These are phyloP conservation scores for Cheilosia soror DNA, from an alignment of 2,888 invertebrate species.

Conservation along the genomic window DNA sequence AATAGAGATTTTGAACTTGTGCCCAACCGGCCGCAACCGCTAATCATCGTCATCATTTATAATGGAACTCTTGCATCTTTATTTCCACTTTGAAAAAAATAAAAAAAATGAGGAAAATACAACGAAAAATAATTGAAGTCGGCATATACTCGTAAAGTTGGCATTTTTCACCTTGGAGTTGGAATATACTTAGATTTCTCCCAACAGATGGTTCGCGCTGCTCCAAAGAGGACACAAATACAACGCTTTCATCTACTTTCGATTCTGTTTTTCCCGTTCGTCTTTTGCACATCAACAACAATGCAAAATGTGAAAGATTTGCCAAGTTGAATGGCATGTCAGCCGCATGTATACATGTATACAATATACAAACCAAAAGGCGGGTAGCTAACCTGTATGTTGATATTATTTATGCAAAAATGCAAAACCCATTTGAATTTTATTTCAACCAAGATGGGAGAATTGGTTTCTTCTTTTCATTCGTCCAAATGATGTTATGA, in stretches of 20 bases:
- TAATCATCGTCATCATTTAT: slow-evolving; percentile 52
- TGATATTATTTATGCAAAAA: slow-evolving; percentile 53
- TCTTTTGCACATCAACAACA: slow-evolving; percentile 41
- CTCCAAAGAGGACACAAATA: slow-evolving; percentile 32
- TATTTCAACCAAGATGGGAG: slow-evolving; percentile 16
- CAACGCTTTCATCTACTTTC: slow-evolving; percentile 67
- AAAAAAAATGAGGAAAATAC: slow-evolving; percentile 4
- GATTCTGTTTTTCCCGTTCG: slow-evolving; percentile 46
- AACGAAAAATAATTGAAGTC: slow-evolving; percentile 47
- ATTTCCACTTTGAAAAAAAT: slow-evolving; percentile 33
- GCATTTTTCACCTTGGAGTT: slow-evolving; percentile 51
- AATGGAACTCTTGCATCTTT: slow-evolving; percentile 51
- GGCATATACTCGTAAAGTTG: slow-evolving; percentile 29
- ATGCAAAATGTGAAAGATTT: slow-evolving; percentile 55
- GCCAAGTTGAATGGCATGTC: slow-evolving; percentile 62
- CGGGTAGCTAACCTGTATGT: slow-evolving; percentile 30
- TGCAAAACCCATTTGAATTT: slow-evolving; percentile 37
- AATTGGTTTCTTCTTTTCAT: slow-evolving; percentile 14
- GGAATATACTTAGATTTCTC: slow-evolving; percentile 49
- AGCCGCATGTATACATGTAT: background rate
- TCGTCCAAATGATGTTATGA: slow-evolving; percentile 22
- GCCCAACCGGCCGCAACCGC: slow-evolving; percentile 46
- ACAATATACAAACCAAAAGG: background rate
- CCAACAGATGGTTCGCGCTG: slow-evolving; percentile 10
- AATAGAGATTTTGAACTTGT: slow-evolving; percentile 64